Base-by-base conservation (phyloP, 2,888 invertebrate genomes). In the Gastracanthus pulcherrimus region DNA sequence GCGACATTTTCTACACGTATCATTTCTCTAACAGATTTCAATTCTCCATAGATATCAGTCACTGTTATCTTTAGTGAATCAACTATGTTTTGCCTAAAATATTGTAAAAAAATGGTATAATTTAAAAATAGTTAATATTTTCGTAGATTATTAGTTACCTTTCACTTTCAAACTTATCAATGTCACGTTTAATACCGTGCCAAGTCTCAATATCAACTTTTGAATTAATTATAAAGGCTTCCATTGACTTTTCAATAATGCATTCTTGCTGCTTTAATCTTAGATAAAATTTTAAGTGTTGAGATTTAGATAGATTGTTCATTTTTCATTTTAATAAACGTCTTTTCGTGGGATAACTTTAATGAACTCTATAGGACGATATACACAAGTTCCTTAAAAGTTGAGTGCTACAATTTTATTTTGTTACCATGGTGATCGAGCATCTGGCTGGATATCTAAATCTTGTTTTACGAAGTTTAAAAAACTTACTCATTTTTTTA, bases 221-320 rank as follows among this genome's bases (percentile, higher is more conserved):
- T 83, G 89, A 85, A 64, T 83, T 88, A 2, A 84, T 84, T 23
- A 90, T 83, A 79, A 87, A 85, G 41, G 84, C 69, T 3, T 83
- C 82, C 2, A 91, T 70, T 16, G 85, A 86, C 69, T 87, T 90
- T 38, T 90, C 89, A 34, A 90, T 86, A 55, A 87, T 82, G 38
- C 85, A 78, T 76, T 90, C 90, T 64, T 91, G 89, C 34, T 89
- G 87, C 71, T 88, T 91, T 26, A 91, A 76, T 75, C 86, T 89
- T 2, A 89, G 78, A 34, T 89, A 83, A 6, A 80, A 26, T 38
- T 82, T 83, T 29, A 83, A 48, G 51, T 75, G 66, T 34, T 76
- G 75, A 64, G 48, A 62, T 2, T 69, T 83, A 1, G 64, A 62
- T 38, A 3, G 11, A 78, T 36, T 72, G 45, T 19, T 72, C 83